Evolutionary conservation across 2,113 vertebrate species (phyloP).

Genomic region (Leptobrachium leishanense): DNA sequence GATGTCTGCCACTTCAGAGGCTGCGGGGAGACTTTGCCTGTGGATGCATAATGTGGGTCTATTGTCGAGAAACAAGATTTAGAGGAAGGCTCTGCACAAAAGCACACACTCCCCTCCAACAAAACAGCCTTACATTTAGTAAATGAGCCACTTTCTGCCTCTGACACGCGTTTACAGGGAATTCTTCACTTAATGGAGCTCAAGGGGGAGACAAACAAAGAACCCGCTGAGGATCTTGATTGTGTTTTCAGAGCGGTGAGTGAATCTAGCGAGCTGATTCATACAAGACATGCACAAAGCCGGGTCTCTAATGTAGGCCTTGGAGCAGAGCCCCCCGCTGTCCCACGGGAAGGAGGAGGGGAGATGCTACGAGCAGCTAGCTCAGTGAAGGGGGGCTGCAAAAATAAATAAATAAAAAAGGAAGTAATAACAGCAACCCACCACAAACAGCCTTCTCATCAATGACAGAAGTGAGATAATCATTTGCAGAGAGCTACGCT

Average conservation of each 20-base stretch:
- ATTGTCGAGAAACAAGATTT: constrained; percentile 65
- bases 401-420: background rate
- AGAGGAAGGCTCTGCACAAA: constrained; percentile 69
- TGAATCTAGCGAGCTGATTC: constrained; percentile 52
- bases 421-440: background rate
- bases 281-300: constrained; percentile 46
- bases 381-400: background rate
- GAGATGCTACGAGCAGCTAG: background rate
- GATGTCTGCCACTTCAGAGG: constrained; percentile 52
- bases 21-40: constrained; percentile 48
- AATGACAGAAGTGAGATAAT: background rate
- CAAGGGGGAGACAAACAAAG: constrained; percentile 61
- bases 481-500: background rate
- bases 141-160: constrained; percentile 65
- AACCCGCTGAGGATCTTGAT: constrained; percentile 52
- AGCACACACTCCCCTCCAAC: constrained; percentile 49
- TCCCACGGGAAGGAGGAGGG: constrained; percentile 8
- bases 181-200: constrained; percentile 67
- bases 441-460: background rate
- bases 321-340: constrained; percentile 33
- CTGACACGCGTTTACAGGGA: constrained; percentile 67
- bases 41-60: constrained; percentile 55
- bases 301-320: constrained; percentile 44
- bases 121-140: constrained; percentile 65
- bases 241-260: constrained; percentile 54